phyloP scores from a whole-genome alignment of 2,797 vertebrate genomes.

The Agapornis canus region DNA sequence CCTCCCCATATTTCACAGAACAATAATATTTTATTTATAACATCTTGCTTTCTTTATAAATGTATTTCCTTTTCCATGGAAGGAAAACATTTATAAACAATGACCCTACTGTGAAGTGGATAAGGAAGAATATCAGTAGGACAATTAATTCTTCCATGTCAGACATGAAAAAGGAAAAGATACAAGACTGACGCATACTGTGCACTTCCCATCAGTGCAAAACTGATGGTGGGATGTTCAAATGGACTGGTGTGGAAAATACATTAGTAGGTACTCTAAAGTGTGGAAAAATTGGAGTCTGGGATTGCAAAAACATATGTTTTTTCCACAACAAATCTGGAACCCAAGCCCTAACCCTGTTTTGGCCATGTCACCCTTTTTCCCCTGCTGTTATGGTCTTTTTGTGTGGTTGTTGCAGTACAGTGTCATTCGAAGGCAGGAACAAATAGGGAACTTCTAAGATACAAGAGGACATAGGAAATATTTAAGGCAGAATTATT shows the following conservation, averaged over 20 bases:
- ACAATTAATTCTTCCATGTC: neutral
- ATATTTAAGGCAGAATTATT: neutral
- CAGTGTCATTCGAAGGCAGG: neutral
- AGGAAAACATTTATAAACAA: neutral
- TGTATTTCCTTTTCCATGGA: slow-evolving; percentile 16
- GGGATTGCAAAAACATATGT: accelerated
- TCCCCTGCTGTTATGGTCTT: neutral
- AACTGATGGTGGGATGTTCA: neutral
- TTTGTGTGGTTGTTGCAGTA: neutral
- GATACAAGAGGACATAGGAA: accelerated
- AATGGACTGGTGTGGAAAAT: neutral
- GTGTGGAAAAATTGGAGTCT: neutral
- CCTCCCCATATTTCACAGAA: neutral
- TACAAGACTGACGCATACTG: neutral
- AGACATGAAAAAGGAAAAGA: neutral
- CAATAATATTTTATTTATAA: slow-evolving; percentile 9
- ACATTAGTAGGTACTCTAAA: neutral
- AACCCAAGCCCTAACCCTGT: too few relatives aligned
- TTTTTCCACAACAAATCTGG: neutral
- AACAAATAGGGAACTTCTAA: neutral
- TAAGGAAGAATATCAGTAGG: neutral
- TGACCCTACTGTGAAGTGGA: neutral
- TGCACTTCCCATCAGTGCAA: neutral
- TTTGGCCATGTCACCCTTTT: neutral
- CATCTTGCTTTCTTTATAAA: neutral